phyloP scores from a whole-genome alignment of 2,113 vertebrate genomes.

The Lepus timidus region DNA sequence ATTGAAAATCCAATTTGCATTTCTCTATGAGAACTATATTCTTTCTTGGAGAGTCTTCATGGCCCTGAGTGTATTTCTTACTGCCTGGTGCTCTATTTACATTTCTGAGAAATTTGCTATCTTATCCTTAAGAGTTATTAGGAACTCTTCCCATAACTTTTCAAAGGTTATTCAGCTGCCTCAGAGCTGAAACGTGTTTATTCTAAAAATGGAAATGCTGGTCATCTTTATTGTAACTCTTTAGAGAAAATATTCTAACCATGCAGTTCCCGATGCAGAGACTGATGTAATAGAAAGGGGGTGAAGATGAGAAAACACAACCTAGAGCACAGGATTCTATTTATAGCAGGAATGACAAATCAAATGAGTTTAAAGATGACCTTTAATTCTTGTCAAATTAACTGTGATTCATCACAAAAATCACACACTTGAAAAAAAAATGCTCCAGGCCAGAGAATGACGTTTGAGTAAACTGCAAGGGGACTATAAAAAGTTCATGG shows the following conservation, averaged over 20 bases:
- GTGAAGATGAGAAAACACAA: not conserved
- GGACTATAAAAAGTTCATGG: no score
- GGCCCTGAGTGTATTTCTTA: not conserved
- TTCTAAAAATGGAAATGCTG: not conserved
- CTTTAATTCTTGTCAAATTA: not conserved
- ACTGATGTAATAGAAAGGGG: not conserved
- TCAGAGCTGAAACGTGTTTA: not conserved
- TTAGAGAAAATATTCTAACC: not conserved
- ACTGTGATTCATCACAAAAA: not conserved
- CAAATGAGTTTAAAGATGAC: not conserved
- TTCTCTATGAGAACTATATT: not conserved
- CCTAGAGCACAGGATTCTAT: not conserved
- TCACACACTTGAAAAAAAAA: not conserved
- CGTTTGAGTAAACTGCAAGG: not conserved
- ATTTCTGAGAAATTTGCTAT: slow-evolving; percentile 34
- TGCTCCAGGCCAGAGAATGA: not conserved
- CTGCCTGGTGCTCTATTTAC: not conserved
- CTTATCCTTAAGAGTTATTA: slow-evolving; percentile 2
- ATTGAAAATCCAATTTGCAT: slow-evolving; percentile 24
- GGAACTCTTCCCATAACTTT: not conserved
- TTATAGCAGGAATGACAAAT: not conserved
- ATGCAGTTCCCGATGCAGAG: not conserved
- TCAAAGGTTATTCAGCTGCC: not conserved
- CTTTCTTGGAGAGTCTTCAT: not conserved
- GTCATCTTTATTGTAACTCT: not conserved